Evolutionary conservation across 2,113 vertebrate genomes (phyloP), one percentile per base, ranked within the genome.

Genomic region (Pseudorectes ferrugineus): DNA sequence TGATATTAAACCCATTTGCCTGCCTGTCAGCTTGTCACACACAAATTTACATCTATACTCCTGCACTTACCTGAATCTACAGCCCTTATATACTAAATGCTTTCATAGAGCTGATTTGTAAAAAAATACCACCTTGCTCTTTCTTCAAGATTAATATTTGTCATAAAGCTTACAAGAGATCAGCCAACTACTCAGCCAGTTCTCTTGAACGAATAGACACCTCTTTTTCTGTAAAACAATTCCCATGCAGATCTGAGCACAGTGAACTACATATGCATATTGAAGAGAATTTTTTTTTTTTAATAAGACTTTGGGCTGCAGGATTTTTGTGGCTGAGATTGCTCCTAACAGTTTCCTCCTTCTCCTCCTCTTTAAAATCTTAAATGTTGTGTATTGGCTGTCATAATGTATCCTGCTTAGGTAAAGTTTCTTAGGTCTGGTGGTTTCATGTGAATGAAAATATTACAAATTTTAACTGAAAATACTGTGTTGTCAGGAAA

Each of bases 21-120:
- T 94, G 78, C 54, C 62, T 92, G 66, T 91, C 92, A 81, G 9
- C 61, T 74, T 92, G 83, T 96, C 63, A 88, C 40, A 79, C 42
- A 67, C 20, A 79, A 88, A 84, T 96, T 96, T 92, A 74, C 51
- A 67, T 65, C 68, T 62, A 7, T 55, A 46, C 33, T 75, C 24
- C 54, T 43, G 59, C 35, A 73, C 33, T 73, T 82, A n/a, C 2
- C 58, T 92, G 20, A 70, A 88, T 21, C 38, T 76, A 45, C 55
- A 79, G 35, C 24, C 26, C 9, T 74, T 51, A 85, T 1, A 11
- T 15, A 70, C 12, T 46, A 76, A 92, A 95, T 3, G 12, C 26
- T 77, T 81, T 76, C 54, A 62, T 5, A 66, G 57, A 76, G 66
- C 17, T 20, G 35, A 59, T 71, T 46, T 46, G 48, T 48, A 25